phyloP scores from a whole-genome alignment of 2,888 invertebrate species.

The Sepioteuthis lessoniana region DNA sequence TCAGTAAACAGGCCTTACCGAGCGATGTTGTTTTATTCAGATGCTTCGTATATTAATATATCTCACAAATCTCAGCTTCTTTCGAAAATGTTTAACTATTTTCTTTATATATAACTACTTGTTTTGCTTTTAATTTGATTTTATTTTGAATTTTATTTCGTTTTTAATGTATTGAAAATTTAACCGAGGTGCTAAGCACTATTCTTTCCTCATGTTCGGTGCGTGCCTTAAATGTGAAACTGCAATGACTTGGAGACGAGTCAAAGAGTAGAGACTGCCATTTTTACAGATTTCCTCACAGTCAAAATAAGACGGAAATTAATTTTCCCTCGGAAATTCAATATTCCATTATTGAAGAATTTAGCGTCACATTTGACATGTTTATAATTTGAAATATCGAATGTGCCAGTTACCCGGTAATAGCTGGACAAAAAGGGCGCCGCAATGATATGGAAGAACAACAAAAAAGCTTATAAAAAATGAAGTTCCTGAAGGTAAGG shows the following conservation, averaged over 20 bases:
- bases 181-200: too few species aligned
- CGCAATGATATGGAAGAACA: background rate
- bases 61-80: too few species aligned
- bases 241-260: background rate
- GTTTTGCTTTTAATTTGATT: too few species aligned
- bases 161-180: too few species aligned
- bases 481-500: background rate
- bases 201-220: background rate
- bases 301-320: background rate
- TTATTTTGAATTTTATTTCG: too few species aligned
- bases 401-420: background rate
- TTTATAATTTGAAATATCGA: slow-evolving; percentile 23
- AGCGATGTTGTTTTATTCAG: too few species aligned
- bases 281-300: background rate
- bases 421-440: background rate
- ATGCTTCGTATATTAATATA: too few species aligned
- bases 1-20: too few species aligned
- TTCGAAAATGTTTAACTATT: too few species aligned
- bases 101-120: too few species aligned
- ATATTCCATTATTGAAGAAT: background rate
- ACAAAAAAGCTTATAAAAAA: background rate
- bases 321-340: background rate
- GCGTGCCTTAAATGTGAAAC: background rate
- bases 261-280: background rate
- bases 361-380: background rate